Conservation (phyloP, 2,113 vertebrate species). For the Epinephelus fuscoguttatus region DNA sequence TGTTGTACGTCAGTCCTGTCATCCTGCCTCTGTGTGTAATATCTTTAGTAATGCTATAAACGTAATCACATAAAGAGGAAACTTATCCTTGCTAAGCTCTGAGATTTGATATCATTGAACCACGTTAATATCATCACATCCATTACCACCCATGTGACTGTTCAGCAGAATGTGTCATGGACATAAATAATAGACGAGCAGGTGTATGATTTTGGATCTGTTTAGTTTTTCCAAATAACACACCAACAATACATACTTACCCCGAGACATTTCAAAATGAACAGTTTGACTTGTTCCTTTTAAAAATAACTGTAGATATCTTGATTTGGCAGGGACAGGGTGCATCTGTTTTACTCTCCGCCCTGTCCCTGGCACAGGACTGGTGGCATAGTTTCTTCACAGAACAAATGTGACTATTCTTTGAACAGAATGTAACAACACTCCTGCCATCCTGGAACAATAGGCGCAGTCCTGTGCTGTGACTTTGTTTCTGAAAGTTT, state of each 20-base stretch:
- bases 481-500: neutral
- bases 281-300: neutral
- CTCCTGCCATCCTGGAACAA: neutral
- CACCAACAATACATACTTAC: neutral
- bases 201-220: neutral
- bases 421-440: neutral
- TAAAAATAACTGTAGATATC: neutral
- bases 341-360: neutral
- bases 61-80: slow-evolving; percentile 27
- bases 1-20: neutral
- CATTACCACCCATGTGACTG: neutral
- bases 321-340: neutral
- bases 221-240: neutral
- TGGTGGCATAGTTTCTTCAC: neutral
- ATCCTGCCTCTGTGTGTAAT: neutral
- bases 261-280: neutral
- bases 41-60: slow-evolving; percentile 1
- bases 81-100: neutral
- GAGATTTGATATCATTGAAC: slow-evolving; percentile 18
- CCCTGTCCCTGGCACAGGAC: neutral
- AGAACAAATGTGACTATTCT: neutral
- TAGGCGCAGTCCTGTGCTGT: neutral
- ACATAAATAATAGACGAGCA: neutral
- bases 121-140: slow-evolving; percentile 11
- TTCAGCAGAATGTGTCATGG: neutral